phyloP scores from a whole-genome alignment of 2,888 invertebrate species.

The Polymixis lichenea region DNA sequence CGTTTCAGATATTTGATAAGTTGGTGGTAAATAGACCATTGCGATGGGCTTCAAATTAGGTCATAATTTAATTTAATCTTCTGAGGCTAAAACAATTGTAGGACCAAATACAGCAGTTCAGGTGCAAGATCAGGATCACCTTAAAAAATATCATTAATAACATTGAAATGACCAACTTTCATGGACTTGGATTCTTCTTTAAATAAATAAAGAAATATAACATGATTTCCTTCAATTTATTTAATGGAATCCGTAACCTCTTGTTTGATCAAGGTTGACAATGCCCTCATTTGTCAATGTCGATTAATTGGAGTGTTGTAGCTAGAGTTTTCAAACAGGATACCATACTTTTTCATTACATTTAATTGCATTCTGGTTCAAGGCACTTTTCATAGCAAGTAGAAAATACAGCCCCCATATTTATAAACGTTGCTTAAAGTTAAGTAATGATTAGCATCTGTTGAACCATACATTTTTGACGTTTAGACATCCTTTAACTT shows the following conservation, averaged over 20 bases:
- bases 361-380: conserved; percentile 25
- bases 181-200: not conserved
- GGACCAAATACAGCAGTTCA: not conserved
- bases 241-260: conserved; percentile 24
- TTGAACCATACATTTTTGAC: too few relatives aligned
- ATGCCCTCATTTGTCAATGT: conserved; percentile 28
- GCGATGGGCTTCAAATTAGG: not conserved
- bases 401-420: not conserved
- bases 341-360: conserved; percentile 2
- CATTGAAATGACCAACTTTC: not conserved
- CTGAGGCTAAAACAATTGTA: too few relatives aligned
- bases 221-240: conserved; percentile 16
- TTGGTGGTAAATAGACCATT: conserved; percentile 17
- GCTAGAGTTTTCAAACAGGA: conserved; percentile 7
- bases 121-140: not conserved
- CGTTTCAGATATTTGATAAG: conserved; percentile 54
- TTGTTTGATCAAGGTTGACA: conserved; percentile 12
- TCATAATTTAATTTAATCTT: not conserved
- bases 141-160: not conserved
- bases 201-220: not conserved
- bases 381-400: conserved; percentile 21
- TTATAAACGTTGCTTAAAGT: too few relatives aligned
- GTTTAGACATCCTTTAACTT: too few relatives aligned
- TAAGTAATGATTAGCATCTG: too few relatives aligned
- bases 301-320: conserved; percentile 22